A percentile compares a stretch with the other conserved stretches of the same genome.
phyloP scores from a whole-genome alignment of 2,797 vertebrate genomes.

The Furcifer pardalis region DNA sequence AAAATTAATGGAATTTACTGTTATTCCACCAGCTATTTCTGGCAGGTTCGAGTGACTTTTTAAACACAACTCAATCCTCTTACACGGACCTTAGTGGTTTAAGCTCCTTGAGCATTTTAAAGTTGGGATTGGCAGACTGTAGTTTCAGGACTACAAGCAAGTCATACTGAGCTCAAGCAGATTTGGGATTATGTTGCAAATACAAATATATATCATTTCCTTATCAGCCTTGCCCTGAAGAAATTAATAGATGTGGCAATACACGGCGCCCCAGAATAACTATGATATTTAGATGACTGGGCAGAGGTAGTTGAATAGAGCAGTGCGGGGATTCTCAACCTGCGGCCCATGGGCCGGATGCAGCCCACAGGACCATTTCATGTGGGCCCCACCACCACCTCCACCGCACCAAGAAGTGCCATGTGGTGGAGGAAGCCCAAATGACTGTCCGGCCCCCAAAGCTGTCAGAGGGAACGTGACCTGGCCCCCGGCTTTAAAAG shows the following conservation, averaged over 20 bases:
- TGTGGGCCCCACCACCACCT: no score
- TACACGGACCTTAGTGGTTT: not conserved
- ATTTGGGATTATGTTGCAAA: not conserved
- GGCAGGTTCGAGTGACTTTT: not conserved
- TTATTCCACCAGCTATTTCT: not conserved
- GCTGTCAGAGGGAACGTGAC: no score
- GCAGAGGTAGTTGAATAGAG: not conserved
- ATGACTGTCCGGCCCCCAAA: no score
- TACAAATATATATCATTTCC: not conserved
- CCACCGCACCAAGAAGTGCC: no score
- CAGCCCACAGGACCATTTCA: no score
- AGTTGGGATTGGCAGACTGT: not conserved
- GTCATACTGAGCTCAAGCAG: not conserved
- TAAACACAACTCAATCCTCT: conserved; percentile 11
- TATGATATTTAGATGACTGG: no score
- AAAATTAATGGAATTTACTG: not conserved
- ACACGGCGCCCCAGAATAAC: not conserved
- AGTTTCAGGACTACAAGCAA: not conserved
- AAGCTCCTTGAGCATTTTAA: not conserved
- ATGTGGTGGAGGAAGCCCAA: no score
- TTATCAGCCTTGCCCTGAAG: not conserved
- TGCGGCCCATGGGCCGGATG: no score
- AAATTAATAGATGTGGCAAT: not conserved
- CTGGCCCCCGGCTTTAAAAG: no score
- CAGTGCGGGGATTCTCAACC: no score